Evolutionary conservation across 2,888 invertebrate genomes (phyloP), one percentile per base, ranked within the genome.

Genomic region (Embidobia sp.): DNA sequence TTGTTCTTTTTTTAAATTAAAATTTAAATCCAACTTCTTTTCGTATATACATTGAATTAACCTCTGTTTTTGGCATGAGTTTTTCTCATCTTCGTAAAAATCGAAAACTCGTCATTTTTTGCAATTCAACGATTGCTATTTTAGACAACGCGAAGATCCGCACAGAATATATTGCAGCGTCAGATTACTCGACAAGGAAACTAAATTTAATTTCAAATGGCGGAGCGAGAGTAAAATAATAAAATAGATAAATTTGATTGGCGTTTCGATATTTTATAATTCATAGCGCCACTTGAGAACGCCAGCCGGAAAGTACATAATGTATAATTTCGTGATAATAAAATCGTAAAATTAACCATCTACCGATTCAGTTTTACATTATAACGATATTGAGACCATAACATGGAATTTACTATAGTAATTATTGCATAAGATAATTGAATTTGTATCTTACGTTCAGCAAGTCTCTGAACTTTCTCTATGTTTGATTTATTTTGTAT

Each of bases 341-440:
- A 46, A 53, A 53, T 53, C 66, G 26, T 53, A 53, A 66, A 53
- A 66, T 55, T 46, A 55, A 66, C 53, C 51, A 31, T 42, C 26
- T 46, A 46, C 46, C 18, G 46, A 53, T 66, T 19, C 18, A 40
- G 18, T 46, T 35, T 35, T 35, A 46, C 27, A 46, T 13, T 15
- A 11, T 46, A 53, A 53, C 27, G 35, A 49, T 55, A 31, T 37
- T 16, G 40, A 33, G 8, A 51, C 51, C 42, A 51, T 64, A 13
- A 64, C 22, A 22, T 22, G 11, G 35, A 13, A 29, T 46, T 46
- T 33, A 35, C 22, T n/a, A n/a, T 33, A 29, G 18, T 49, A 63
- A 37, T 63, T 63, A n/a, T n/a, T 46, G 35, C 22, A 48, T 7
- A 10, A 35, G 46, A 48, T 61, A 48, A 61, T 35, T 26, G 29